Evolutionary conservation across 2,797 vertebrate genomes (phyloP).

Genomic region (Oryzias sinensis): DNA sequence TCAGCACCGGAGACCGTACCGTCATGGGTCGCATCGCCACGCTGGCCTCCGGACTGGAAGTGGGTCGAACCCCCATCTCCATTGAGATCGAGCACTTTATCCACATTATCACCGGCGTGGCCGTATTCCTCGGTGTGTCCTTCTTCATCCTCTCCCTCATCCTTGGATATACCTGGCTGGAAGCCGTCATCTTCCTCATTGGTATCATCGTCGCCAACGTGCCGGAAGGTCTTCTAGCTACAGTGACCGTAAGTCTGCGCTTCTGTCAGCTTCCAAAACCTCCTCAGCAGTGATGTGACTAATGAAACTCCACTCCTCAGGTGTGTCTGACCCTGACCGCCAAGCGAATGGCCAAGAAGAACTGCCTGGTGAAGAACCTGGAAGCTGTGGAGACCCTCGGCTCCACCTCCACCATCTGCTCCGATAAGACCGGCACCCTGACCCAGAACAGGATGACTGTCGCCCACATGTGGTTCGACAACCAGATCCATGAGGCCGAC

Average conservation of each 20-base stretch:
- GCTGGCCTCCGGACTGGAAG: conserved; percentile 91
- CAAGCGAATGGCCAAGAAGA: conserved; percentile 97
- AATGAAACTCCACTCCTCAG: conserved; percentile 47
- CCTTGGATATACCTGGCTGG: conserved; percentile 92
- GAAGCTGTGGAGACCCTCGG: conserved; percentile 95
- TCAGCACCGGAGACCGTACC: conserved; percentile 93
- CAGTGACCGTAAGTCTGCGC: conserved; percentile 86
- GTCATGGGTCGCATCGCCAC: conserved; percentile 97
- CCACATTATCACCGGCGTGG: conserved; percentile 90
- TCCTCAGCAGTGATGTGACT: not conserved
- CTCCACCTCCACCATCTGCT: conserved; percentile 92
- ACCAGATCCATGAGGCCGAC: conserved; percentile 92
- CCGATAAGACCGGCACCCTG: conserved; percentile 89
- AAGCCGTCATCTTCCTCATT: conserved; percentile 54
- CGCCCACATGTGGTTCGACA: conserved; percentile 94
- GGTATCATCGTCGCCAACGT: conserved; percentile 98
- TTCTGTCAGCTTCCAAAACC: not conserved
- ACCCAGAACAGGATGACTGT: conserved; percentile 95
- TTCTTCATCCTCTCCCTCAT: conserved; percentile 96
- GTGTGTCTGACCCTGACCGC: conserved; percentile 96
- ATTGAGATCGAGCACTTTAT: conserved; percentile 77
- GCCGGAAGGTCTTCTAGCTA: conserved; percentile 93
- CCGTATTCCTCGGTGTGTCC: conserved; percentile 89
- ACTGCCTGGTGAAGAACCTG: conserved; percentile 95
- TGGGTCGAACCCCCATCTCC: conserved; percentile 92